Evolutionary conservation across 2,113 vertebrate genomes (phyloP), one percentile per base, ranked within the genome.

Genomic region (Varanus komodoensis): DNA sequence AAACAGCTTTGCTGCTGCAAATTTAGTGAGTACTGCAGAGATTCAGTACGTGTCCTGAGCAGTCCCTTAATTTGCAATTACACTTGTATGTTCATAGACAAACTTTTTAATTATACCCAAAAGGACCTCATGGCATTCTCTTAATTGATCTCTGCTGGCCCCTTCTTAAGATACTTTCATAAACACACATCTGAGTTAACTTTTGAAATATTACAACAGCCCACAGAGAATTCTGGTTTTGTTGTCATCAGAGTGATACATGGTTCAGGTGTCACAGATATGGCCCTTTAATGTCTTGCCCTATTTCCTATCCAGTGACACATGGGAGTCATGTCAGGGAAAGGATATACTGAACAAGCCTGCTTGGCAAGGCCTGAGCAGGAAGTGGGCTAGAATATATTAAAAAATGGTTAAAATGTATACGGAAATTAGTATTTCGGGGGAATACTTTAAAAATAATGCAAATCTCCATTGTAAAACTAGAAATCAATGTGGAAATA

Each of bases 81-180:
- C 57, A 52, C 71, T 77, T 54, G 54, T 82, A 54, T 12, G 57
- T 82, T 89, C 73, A 75, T 48, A 67, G 80, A 75, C 71, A 90
- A 71, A n/a, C 73, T 85, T 69, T 85, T 80, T 90, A 90, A 86
- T 90, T 78, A 85, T 61, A 54, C 83, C 74, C 89, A 86, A n/a
- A 80, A 79, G 89, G 67, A 34, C 27, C 32, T 85, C 54, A 54
- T 79, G 64, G 19, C 67, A 69, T 38, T 69, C 25, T 69, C 64
- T 85, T 80, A 79, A 85, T 86, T 90, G 82, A 79, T 79, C 82
- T 80, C 75, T 71, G 67, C 71, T 71, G 54, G n/a, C 21, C n/a
- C 32, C 50, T 89, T 79, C 85, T 69, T 38, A 79, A 69, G 68
- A 79, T 79, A 89, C 85, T 19, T 32, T 85, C 67, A 9, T 27